Percentiles rank a stretch among this genome's conserved stretches.
phyloP scores from a whole-genome alignment of 1,140 invertebrate genomes.

The Ceratosolen fusciceps region DNA sequence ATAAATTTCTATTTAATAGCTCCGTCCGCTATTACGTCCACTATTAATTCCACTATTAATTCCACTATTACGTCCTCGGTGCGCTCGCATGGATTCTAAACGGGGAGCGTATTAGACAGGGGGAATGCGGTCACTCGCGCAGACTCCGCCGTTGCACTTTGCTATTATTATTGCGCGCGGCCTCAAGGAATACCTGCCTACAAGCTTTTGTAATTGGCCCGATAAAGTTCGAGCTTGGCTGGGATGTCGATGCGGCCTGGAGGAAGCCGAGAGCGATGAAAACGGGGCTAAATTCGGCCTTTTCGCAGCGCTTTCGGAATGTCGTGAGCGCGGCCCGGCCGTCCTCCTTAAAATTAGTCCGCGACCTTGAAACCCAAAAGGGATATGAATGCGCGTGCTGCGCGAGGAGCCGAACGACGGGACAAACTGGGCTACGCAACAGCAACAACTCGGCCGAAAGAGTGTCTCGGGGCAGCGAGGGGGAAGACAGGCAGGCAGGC shows the following conservation, averaged over 20 bases:
- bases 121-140: no score
- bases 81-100: no score
- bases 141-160: no score
- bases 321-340: not conserved
- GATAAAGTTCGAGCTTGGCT: no score
- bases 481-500: not conserved
- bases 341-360: slow-evolving; percentile 20
- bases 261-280: not conserved
- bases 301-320: not conserved
- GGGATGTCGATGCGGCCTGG: not conserved
- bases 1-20: no score
- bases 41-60: no score
- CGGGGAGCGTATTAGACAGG: no score
- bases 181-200: no score
- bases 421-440: slow-evolving; percentile 15
- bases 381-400: not conserved
- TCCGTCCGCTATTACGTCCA: no score
- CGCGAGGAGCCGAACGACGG: not conserved
- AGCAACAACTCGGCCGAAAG: not conserved
- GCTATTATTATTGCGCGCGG: no score
- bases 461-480: not conserved
- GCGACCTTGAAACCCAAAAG: slow-evolving; percentile 33
- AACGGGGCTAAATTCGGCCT: slow-evolving; percentile 12
- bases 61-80: no score
- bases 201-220: no score